Conservation (phyloP, 1,140 invertebrate genomes). For the Saccostrea glomerata region DNA sequence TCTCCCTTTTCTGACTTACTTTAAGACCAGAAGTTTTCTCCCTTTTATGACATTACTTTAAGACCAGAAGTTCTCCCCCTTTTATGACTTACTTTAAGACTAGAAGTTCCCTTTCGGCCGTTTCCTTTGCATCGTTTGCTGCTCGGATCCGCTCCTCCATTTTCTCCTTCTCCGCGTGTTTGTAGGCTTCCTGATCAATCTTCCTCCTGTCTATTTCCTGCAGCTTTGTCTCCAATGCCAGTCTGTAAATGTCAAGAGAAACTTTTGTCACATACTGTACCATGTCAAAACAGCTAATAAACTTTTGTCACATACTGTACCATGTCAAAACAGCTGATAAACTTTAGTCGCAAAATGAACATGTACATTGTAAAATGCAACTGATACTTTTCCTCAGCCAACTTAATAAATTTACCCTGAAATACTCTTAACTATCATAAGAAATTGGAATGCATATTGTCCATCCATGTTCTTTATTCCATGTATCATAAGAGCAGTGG, state of each 20-base stretch:
- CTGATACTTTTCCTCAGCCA: too few species aligned
- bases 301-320: too few species aligned
- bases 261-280: not conserved
- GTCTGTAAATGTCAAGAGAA: slow-evolving; percentile 57
- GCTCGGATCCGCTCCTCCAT: slow-evolving; percentile 68
- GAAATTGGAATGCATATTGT: not conserved
- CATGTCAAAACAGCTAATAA: too few species aligned
- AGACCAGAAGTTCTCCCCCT: not conserved
- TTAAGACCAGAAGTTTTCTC: too few species aligned
- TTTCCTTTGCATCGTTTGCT: slow-evolving; percentile 69
- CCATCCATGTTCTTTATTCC: not conserved
- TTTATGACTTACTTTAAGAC: slow-evolving; percentile 66
- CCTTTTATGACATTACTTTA: not conserved
- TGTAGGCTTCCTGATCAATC: slow-evolving; percentile 72
- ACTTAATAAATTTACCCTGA: too few species aligned
- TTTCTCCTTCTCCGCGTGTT: slow-evolving; percentile 73
- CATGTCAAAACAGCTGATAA: too few species aligned
- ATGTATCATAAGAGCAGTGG: not conserved
- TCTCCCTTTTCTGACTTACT: too few species aligned
- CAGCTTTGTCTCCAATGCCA: slow-evolving; percentile 77
- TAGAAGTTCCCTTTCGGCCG: slow-evolving; percentile 75
- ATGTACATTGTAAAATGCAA: too few species aligned
- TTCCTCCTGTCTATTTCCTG: slow-evolving; percentile 76
- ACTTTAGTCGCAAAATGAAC: too few species aligned
- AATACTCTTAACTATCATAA: not conserved